Percentiles rank a stretch among this genome's conserved stretches.
Conservation (phyloP, 1,140 invertebrate genomes). For the Aricia agestis region DNA sequence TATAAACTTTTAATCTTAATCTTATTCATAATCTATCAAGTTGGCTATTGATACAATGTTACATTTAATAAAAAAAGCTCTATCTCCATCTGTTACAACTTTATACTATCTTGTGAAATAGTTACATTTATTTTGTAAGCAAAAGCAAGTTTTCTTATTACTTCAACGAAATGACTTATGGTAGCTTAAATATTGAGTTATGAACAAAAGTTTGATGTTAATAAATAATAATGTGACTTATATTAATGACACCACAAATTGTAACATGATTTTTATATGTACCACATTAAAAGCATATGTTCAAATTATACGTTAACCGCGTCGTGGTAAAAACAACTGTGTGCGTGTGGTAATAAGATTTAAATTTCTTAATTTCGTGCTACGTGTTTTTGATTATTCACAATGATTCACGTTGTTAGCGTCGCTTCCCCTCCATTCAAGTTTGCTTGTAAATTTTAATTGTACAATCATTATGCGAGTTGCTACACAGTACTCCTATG, state of each 20-base stretch:
- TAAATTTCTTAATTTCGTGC: conserved; percentile 3
- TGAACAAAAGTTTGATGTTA: not conserved
- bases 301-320: not conserved
- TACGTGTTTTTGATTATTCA: conserved; percentile 16
- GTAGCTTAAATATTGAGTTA: not conserved
- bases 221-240: conserved; percentile 10
- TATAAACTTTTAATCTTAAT: too few relatives aligned
- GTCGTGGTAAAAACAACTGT: not conserved
- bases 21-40: too few relatives aligned
- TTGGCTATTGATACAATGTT: too few relatives aligned
- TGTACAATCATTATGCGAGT: conserved; percentile 12
- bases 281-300: conserved; percentile 14
- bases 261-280: conserved; percentile 11
- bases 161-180: not conserved
- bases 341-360: not conserved
- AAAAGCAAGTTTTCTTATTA: too few relatives aligned
- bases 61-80: too few relatives aligned
- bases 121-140: too few relatives aligned
- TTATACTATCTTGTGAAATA: too few relatives aligned
- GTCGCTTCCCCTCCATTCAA: conserved; percentile 14
- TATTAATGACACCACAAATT: conserved; percentile 13
- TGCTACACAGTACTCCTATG: not conserved
- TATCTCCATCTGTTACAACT: too few relatives aligned
- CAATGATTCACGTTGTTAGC: conserved; percentile 15
- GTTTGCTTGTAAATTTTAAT: conserved; percentile 17